phyloP scores from a whole-genome alignment of 2,113 vertebrate genomes.

The Brienomyrus longianalis region DNA sequence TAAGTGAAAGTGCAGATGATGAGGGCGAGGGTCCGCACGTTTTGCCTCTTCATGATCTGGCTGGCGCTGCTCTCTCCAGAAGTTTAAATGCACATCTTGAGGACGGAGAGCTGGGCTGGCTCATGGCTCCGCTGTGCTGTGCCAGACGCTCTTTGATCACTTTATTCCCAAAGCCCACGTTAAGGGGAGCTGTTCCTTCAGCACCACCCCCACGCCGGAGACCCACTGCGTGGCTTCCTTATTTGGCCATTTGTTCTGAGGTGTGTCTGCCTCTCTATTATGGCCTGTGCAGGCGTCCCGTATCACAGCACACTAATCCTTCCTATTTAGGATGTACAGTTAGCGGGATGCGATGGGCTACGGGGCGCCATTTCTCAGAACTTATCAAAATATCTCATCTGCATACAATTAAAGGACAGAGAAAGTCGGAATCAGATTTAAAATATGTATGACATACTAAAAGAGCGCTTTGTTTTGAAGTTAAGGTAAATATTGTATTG shows the following conservation, averaged over 20 bases:
- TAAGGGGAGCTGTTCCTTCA: slow-evolving; percentile 79
- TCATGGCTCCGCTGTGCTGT: slow-evolving; percentile 62
- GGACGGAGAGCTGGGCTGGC: slow-evolving; percentile 65
- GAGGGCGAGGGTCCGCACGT: slow-evolving; percentile 85
- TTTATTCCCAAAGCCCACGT: slow-evolving; percentile 43
- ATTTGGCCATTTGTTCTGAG: slow-evolving; percentile 22
- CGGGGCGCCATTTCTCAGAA: neutral
- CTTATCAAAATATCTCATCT: neutral
- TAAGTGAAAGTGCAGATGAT: slow-evolving; percentile 92
- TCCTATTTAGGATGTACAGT: slow-evolving; percentile 7
- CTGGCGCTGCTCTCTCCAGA: slow-evolving; percentile 41
- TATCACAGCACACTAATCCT: neutral
- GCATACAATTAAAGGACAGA: neutral
- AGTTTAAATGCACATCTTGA: slow-evolving; percentile 54
- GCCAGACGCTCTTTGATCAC: slow-evolving; percentile 38
- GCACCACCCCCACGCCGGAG: slow-evolving; percentile 62
- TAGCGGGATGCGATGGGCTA: neutral
- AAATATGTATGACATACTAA: neutral
- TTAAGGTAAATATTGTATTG: neutral
- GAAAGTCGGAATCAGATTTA: neutral
- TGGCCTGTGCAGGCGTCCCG: neutral
- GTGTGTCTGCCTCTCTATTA: slow-evolving; percentile 1
- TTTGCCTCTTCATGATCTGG: slow-evolving; percentile 90
- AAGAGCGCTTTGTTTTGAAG: neutral
- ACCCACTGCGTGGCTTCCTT: slow-evolving; percentile 11